Evolutionary conservation across 2,888 invertebrate genomes (phyloP), one percentile per base, ranked within the genome.

Genomic region (Atrina japonica): DNA sequence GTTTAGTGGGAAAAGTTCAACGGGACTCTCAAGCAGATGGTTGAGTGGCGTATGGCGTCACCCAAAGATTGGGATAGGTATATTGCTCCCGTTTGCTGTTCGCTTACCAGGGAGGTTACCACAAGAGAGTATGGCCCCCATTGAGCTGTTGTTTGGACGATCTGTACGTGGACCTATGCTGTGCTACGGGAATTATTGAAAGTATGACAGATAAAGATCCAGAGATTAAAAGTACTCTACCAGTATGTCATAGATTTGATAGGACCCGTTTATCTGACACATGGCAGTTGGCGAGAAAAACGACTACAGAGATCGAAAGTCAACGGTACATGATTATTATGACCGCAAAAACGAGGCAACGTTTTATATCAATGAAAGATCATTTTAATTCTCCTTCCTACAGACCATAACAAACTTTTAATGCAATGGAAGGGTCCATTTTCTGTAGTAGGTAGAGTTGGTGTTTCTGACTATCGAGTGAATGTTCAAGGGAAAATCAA

Each of bases 61-160:
- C 75, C 73, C 6, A 69, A 69, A n/a, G 65, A 79, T 21, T 80
- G 81, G 80, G 79, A 83, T 52, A 55, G 70, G 41, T 78, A 73
- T 53, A 25, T 78, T 14, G 21, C 70, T 27, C 45, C 71, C 27
- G 67, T 9, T 41, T 72, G 1, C 45, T 80, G n/a, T 81, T 81
- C 65, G 76, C 75, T 0, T 73, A 70, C 23, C 43, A 67, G n/a
- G n/a, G n/a, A n/a, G n/a, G n/a, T n/a, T n/a, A n/a, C n/a, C n/a
- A 75, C 3, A 78, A 78, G 18, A 50, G 77, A 27, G 80, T 77
- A 77, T 56, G 70, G 75, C 70, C 1, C 72, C 72, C 14, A 75
- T 77, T 30, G 73, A 77, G 47, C 49, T 66, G 23, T 6, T 73
- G n/a, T 76, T 53, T 70, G 74, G 71, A 14, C 29, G 72, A 14